A percentile compares a stretch with the other conserved stretches of the same genome.
phyloP scores from a whole-genome alignment of 1,140 invertebrate genomes.

The Coptotermes formosanus region DNA sequence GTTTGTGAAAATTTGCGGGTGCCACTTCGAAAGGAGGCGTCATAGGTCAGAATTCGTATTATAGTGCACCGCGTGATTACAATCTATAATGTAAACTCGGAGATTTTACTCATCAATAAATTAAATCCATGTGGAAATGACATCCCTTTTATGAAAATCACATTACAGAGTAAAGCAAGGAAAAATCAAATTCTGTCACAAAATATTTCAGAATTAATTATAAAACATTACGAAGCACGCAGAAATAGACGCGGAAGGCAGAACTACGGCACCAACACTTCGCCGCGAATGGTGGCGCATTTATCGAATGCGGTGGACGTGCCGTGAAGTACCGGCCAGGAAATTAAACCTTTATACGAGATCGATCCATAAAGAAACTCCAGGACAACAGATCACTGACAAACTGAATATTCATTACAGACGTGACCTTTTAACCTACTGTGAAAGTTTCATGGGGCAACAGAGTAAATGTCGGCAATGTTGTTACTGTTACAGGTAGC shows the following conservation, averaged over 20 bases:
- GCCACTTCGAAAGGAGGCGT: not conserved
- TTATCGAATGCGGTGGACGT: not conserved
- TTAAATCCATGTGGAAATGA: not conserved
- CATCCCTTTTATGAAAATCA: not conserved
- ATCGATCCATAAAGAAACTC: not conserved
- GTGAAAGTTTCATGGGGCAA: no score
- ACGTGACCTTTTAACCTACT: no score
- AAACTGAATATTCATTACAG: no score
- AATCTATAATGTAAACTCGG: not conserved
- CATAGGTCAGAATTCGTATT: not conserved
- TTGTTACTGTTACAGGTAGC: no score
- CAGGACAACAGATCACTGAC: no score
- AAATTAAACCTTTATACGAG: not conserved
- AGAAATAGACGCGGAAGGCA: not conserved
- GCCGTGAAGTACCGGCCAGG: not conserved
- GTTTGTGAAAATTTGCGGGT: no score
- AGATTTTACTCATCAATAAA: conserved; percentile 11
- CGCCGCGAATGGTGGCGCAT: not conserved
- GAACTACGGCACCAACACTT: no score
- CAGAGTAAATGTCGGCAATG: no score
- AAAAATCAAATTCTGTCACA: not conserved
- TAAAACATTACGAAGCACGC: not conserved
- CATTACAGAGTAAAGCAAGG: not conserved
- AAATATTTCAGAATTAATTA: conserved; percentile 4
- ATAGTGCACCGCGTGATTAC: not conserved